These are phyloP conservation scores for Caenorhabditis latens DNA, from an alignment of 1,140 invertebrate species.

Conservation along the genomic window DNA sequence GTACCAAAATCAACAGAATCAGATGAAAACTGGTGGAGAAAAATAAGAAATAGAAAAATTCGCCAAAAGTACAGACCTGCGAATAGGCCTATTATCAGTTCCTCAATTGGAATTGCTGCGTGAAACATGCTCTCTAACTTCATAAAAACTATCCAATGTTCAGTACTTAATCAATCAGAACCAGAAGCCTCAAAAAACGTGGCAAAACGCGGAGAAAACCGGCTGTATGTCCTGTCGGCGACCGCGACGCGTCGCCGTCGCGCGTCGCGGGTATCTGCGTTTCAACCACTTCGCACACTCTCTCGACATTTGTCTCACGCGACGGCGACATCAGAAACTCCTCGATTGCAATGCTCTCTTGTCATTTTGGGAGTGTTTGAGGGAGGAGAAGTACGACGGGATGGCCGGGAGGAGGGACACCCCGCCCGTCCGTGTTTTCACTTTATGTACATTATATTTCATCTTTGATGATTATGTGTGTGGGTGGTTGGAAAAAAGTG, in stretches of 20 bases:
- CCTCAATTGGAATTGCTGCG: too few species aligned
- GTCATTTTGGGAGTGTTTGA: not conserved
- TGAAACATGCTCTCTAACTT: too few species aligned
- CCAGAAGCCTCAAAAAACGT: conserved; percentile 3
- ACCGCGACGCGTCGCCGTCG: conserved; percentile 53
- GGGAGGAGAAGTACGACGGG: too few species aligned
- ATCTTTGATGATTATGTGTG: conserved; percentile 32
- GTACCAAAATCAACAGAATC: too few species aligned
- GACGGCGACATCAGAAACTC: not conserved
- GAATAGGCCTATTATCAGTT: not conserved
- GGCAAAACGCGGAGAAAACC: conserved; percentile 12
- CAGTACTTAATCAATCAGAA: too few species aligned
- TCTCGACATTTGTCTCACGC: not conserved
- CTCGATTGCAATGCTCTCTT: not conserved
- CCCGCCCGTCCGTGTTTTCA: not conserved
- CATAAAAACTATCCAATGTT: too few species aligned
- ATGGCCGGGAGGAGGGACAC: not conserved
- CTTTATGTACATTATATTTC: conserved; percentile 43
- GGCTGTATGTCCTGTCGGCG: not conserved
- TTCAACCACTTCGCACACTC: not conserved
- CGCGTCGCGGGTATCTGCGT: conserved; percentile 32
- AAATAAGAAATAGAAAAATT: too few species aligned
- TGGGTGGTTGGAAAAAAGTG: not conserved
- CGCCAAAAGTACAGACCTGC: not conserved
- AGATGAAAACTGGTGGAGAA: too few species aligned